Evolutionary conservation across 2,113 vertebrate genomes (phyloP).

Genomic region (western clawed frog (Xenopus tropicalis)): UCB_Xtro_10.0 CM004443.2:39993501-39994000

Average conservation of each 20-base stretch:
- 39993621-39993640: background rate
- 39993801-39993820: slow-evolving; percentile 7
- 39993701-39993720: too few species aligned
- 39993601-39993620: slow-evolving; percentile 3
- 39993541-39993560: too few species aligned
- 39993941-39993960: slow-evolving; percentile 13
- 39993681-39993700: background rate
- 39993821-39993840: slow-evolving; percentile 39
- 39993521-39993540: too few species aligned
- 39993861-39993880: slow-evolving; percentile 79
- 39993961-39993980: background rate
- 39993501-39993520: too few species aligned
- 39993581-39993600: too few species aligned
- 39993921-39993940: slow-evolving; percentile 20
- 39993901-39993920: slow-evolving; percentile 21
- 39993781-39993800: background rate
- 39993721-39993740: background rate
- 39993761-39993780: background rate
- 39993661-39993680: slow-evolving; percentile 4
- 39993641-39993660: slow-evolving; percentile 4
- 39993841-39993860: slow-evolving; percentile 64
- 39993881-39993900: slow-evolving; percentile 44
- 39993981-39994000: background rate
- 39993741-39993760: slow-evolving; percentile 30
- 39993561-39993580: too few species aligned